Evolutionary conservation across 2,888 invertebrate genomes (phyloP).

Genomic region (Cephus pulcher): DNA sequence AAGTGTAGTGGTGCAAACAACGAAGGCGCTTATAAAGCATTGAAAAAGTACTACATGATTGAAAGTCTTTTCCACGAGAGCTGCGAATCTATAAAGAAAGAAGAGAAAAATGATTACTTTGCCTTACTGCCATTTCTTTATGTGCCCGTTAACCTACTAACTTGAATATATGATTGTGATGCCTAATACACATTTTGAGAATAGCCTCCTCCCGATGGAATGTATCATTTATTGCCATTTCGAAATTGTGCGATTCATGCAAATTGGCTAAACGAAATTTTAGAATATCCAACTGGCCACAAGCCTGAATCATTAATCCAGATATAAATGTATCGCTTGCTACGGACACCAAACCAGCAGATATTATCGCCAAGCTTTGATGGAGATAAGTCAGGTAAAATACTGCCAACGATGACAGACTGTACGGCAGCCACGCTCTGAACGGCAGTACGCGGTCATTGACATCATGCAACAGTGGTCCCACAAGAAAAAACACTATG

Average conservation of each 20-base stretch:
- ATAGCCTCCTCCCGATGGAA: background rate
- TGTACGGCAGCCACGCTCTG: conserved; percentile 13
- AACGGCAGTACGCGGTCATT: conserved; percentile 11
- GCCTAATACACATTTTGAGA: conserved; percentile 11
- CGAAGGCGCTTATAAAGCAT: background rate
- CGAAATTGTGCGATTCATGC: background rate
- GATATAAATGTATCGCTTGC: conserved; percentile 21
- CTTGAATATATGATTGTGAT: conserved; percentile 25
- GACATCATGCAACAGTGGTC: background rate
- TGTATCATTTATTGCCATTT: no score
- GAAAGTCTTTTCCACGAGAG: no score
- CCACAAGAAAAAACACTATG: no score
- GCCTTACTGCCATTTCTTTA: no score
- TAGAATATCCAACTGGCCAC: conserved; percentile 33
- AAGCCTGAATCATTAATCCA: conserved; percentile 26
- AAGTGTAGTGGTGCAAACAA: conserved; percentile 29
- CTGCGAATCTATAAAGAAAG: background rate
- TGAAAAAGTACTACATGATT: no score
- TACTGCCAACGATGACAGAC: background rate
- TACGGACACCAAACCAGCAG: conserved; percentile 12
- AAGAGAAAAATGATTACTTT: background rate
- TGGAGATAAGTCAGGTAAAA: conserved; percentile 13
- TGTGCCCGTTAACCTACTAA: background rate
- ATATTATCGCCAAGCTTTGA: conserved; percentile 15
- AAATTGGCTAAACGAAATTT: conserved; percentile 29